These are phyloP conservation scores for Horisme vitalbata DNA, from an alignment of 2,888 invertebrate species.

Conservation along the genomic window DNA sequence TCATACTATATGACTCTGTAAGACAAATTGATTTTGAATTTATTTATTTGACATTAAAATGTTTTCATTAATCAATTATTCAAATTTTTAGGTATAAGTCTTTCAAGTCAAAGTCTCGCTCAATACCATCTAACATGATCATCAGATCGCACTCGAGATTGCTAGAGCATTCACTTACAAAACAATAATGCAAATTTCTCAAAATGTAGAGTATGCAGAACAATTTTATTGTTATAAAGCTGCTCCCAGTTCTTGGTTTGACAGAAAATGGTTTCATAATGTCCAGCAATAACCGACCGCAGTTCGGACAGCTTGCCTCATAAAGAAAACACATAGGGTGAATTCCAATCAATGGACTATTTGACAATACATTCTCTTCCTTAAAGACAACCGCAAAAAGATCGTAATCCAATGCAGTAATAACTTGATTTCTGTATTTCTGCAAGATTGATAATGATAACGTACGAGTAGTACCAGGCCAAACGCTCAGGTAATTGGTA, in stretches of 20 bases:
- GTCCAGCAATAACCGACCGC: constrained; percentile 51
- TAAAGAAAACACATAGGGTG: constrained; percentile 40
- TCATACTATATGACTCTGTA: too few species aligned
- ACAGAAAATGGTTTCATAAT: constrained; percentile 66
- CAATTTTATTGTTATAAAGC: constrained; percentile 27
- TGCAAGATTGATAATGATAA: constrained; percentile 50
- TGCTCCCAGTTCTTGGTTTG: constrained; percentile 45
- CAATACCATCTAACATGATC: constrained; percentile 10
- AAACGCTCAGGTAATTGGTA: constrained; percentile 74
- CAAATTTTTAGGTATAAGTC: neutral
- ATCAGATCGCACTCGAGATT: neutral
- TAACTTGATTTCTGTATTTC: constrained; percentile 50
- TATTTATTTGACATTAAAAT: too few species aligned
- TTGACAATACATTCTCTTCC: constrained; percentile 64
- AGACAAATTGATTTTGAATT: too few species aligned
- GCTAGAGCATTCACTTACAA: neutral
- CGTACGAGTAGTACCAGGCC: constrained; percentile 55
- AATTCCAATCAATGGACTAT: constrained; percentile 54
- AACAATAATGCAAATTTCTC: constrained; percentile 8
- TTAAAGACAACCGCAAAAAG: constrained; percentile 63
- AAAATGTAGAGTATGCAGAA: constrained; percentile 27
- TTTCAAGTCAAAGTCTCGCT: neutral
- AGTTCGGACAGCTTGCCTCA: constrained; percentile 55
- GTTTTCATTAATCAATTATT: neutral
- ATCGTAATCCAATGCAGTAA: constrained; percentile 62